phyloP scores from a whole-genome alignment of 2,888 invertebrate genomes.

The Nomada ferruginata region DNA sequence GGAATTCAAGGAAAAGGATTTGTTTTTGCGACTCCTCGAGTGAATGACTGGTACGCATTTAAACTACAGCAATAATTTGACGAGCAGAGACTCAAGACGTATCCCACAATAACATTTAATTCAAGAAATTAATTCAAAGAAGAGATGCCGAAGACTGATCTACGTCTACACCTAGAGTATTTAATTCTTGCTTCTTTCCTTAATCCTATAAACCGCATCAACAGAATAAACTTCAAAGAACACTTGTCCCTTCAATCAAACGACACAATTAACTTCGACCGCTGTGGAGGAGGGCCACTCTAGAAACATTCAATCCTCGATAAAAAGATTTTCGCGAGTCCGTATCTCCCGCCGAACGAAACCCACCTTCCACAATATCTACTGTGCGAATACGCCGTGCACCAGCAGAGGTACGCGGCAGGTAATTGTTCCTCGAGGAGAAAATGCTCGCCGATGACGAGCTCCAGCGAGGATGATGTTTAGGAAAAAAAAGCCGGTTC shows the following conservation, averaged over 20 bases:
- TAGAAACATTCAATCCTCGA: not conserved
- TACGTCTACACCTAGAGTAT: too few species aligned
- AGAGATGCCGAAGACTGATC: too few species aligned
- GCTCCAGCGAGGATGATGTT: constrained; percentile 59
- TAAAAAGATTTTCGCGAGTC: not conserved
- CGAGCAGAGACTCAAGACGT: too few species aligned
- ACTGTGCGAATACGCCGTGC: not conserved
- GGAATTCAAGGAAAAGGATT: constrained; percentile 18
- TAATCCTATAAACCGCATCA: too few species aligned
- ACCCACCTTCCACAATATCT: not conserved
- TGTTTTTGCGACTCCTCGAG: constrained; percentile 8
- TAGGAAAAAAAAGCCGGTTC: constrained; percentile 65
- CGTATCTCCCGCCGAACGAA: not conserved
- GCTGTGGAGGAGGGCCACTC: too few species aligned
- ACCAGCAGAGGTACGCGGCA: constrained; percentile 4
- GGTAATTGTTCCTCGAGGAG: constrained; percentile 21
- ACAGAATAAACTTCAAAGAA: too few species aligned
- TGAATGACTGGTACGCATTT: not conserved
- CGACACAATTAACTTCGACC: too few species aligned
- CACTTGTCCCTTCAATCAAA: too few species aligned
- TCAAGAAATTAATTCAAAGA: too few species aligned
- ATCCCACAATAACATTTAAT: too few species aligned
- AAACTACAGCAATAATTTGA: too few species aligned
- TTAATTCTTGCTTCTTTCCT: too few species aligned
- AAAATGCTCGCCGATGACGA: constrained; percentile 43